These are phyloP conservation scores for Macropodus opercularis DNA, from an alignment of 2,797 vertebrate genomes.

Conservation along the genomic window DNA sequence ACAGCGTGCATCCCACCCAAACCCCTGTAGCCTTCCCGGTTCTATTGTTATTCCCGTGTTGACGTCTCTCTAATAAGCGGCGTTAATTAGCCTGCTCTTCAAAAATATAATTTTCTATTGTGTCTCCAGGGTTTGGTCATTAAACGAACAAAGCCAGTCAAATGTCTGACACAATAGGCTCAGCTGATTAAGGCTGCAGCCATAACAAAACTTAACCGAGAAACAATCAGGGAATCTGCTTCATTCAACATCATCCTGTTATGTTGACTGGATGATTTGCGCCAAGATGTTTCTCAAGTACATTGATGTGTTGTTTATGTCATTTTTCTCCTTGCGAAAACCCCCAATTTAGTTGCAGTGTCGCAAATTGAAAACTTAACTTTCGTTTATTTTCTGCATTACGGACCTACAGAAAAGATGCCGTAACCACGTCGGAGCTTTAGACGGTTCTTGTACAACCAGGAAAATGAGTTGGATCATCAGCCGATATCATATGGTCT, in stretches of 20 bases:
- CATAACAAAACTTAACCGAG: slow-evolving; percentile 30
- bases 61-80: slow-evolving; percentile 60
- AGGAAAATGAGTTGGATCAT: slow-evolving; percentile 32
- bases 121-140: slow-evolving; percentile 58
- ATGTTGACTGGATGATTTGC: slow-evolving; percentile 8
- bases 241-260: slow-evolving; percentile 34
- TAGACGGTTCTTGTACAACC: not conserved
- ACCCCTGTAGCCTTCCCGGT: slow-evolving; percentile 42
- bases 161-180: slow-evolving; percentile 53
- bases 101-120: slow-evolving; percentile 65
- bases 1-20: slow-evolving; percentile 44
- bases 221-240: slow-evolving; percentile 30
- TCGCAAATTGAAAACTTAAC: not conserved
- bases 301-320: not conserved
- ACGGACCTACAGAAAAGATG: not conserved
- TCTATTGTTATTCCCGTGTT: slow-evolving; percentile 52
- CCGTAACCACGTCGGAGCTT: not conserved
- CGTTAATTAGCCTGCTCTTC: slow-evolving; percentile 71
- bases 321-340: not conserved
- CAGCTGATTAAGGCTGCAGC: slow-evolving; percentile 44
- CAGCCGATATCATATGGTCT: slow-evolving; percentile 42
- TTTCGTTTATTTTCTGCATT: too few species aligned
- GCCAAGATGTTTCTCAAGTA: not conserved
- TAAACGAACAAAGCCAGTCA: slow-evolving; percentile 66
- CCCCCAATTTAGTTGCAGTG: not conserved